Evolutionary conservation across 2,888 invertebrate genomes (phyloP), one percentile per base, ranked within the genome.

Genomic region (Drosophila putrida): DNA sequence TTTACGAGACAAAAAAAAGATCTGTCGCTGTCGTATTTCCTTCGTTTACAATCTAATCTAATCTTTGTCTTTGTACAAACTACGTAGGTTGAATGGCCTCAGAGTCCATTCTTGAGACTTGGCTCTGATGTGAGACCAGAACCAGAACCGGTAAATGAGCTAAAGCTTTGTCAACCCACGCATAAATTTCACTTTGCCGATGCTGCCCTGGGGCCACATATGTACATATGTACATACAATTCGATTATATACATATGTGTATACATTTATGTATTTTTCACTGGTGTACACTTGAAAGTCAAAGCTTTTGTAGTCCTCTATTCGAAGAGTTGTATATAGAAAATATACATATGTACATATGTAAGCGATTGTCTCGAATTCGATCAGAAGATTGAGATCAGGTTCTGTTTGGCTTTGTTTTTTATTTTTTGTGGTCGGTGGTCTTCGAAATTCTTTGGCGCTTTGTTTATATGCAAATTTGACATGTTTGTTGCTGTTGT

Each of bases 391-490:
- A 78, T 73, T 65, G 62, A 78, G 78, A 69, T 76, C 76, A 73
- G 78, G 78, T 77, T 77, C 75, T 67, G 58, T 75, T 70, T 54
- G 44, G 44, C 47, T 70, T 78, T 70, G 75, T 74, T 78, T 70
- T 77, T 60, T 50, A 60, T 55, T 55, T n/a, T 20, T 20, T 20
- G 2, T 20, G 20, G 20, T 20, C 20, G 20, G 27, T 38, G 5
- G 38, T 33, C 59, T 70, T 25, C 10, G 28, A 75, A 68, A 76
- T 59, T 78, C 64, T 44, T 77, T 68, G 39, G 46, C 63, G 80
- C 83, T 85, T 84, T 84, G 83, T 84, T 84, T 84, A 84, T 84
- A 84, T 84, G 83, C 88, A 84, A 84, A 84, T 84, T 79, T 85
- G 44, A 61, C 60, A 27, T 61, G 64, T 75, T 81, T 78, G 58